A percentile compares a stretch with the other conserved stretches of the same genome.
Evolutionary conservation across 1,140 invertebrate species (phyloP).

Genomic region (Papilio polytes): DNA sequence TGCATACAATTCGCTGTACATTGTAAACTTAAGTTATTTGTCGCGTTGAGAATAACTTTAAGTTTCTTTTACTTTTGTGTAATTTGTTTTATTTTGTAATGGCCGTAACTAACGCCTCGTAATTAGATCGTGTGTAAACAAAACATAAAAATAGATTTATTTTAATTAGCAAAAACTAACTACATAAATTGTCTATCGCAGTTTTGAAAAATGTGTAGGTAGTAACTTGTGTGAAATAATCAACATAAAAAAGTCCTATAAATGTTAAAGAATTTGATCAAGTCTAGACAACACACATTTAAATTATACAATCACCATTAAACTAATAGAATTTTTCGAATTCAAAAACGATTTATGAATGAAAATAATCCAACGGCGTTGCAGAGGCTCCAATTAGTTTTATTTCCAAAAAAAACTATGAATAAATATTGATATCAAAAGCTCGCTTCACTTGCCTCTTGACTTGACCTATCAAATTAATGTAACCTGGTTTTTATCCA

Average conservation of each 20-base stretch:
- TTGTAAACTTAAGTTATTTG: conserved; percentile 21
- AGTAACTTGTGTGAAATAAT: no score
- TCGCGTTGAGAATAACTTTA: conserved; percentile 10
- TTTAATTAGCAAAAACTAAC: no score
- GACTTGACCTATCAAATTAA: conserved; percentile 31
- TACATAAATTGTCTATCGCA: no score
- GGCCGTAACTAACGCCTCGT: no score
- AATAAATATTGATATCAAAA: conserved; percentile 9
- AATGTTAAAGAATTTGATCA: no score
- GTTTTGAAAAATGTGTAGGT: no score
- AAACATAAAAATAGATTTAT: no score
- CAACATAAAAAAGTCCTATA: no score
- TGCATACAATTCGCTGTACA: conserved; percentile 11
- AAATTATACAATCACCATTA: neutral
- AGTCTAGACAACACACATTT: neutral
- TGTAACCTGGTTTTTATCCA: conserved; percentile 23
- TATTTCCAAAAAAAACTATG: conserved; percentile 21
- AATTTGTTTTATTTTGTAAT: no score
- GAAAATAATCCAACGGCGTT: neutral
- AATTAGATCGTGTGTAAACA: no score
- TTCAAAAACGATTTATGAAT: neutral
- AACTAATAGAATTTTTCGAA: neutral
- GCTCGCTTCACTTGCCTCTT: neutral
- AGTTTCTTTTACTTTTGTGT: neutral
- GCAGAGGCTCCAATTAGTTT: neutral